These are phyloP conservation scores for Pandemis cinnamomeana DNA, from an alignment of 2,888 invertebrate species.

Conservation along the genomic window DNA sequence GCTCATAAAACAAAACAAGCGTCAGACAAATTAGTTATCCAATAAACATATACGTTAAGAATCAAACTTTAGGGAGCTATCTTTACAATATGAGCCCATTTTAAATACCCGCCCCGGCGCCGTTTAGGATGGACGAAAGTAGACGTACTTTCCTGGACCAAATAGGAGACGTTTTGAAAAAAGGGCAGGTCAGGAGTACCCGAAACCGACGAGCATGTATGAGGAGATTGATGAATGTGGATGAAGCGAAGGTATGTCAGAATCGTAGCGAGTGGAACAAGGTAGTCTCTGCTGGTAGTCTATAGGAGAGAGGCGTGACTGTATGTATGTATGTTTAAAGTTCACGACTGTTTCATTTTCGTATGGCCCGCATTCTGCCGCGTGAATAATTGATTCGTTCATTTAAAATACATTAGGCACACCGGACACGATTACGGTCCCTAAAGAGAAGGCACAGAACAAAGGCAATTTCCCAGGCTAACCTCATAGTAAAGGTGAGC, in stretches of 20 bases:
- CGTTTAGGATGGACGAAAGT: no score
- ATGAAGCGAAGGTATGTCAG: no score
- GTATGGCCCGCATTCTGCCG: conserved; percentile 55
- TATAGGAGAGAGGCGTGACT: no score
- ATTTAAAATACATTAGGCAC: conserved; percentile 75
- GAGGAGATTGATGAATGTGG: no score
- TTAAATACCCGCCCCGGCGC: conserved; percentile 49
- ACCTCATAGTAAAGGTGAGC: conserved; percentile 40
- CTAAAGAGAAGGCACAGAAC: conserved; percentile 50
- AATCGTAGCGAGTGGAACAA: no score
- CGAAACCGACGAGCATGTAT: no score
- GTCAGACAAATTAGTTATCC: background rate
- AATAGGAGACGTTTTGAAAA: no score
- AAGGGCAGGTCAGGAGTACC: no score
- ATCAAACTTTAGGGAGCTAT: background rate
- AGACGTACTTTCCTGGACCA: no score
- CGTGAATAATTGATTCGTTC: conserved; percentile 70
- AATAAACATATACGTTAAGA: background rate
- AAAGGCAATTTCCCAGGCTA: conserved; percentile 62
- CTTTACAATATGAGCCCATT: background rate
- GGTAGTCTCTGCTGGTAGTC: no score
- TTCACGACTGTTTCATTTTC: conserved; percentile 63
- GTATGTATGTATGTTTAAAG: conserved; percentile 26
- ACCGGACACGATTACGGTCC: conserved; percentile 59
- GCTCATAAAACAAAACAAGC: conserved; percentile 2